phyloP scores from a whole-genome alignment of 2,888 invertebrate species.

The Suillia variegata region DNA sequence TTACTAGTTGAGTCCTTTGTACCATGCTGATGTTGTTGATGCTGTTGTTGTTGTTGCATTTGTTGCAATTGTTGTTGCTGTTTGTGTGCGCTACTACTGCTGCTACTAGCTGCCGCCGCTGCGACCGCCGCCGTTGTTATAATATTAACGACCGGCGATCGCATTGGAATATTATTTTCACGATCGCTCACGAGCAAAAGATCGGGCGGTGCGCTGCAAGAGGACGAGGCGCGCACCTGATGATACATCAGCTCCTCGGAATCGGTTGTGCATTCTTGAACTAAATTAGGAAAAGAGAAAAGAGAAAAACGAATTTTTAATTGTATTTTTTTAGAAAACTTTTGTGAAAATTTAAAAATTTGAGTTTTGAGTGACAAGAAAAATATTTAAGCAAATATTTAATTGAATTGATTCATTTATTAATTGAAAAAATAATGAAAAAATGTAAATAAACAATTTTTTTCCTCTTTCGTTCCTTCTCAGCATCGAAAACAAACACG shows the following conservation, averaged over 20 bases:
- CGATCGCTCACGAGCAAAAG: slow-evolving; percentile 66
- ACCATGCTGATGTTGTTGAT: slow-evolving; percentile 36
- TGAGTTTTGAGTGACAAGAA: no score
- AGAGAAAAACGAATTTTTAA: slow-evolving; percentile 5
- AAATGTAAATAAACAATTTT: no score
- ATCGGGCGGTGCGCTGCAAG: slow-evolving; percentile 70
- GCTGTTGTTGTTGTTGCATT: slow-evolving; percentile 30
- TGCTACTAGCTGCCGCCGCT: slow-evolving; percentile 22
- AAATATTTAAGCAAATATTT: no score
- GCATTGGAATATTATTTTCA: slow-evolving; percentile 60
- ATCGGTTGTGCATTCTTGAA: slow-evolving; percentile 72
- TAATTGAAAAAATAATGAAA: no score
- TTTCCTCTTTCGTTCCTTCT: no score
- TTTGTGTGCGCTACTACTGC: slow-evolving; percentile 33
- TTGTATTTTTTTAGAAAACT: no score
- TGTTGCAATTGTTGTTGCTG: slow-evolving; percentile 30
- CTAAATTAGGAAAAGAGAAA: slow-evolving; percentile 62
- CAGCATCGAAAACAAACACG: no score
- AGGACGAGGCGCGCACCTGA: slow-evolving; percentile 66
- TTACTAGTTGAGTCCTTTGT: slow-evolving; percentile 39
- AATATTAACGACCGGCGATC: slow-evolving; percentile 56
- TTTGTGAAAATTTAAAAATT: no score
- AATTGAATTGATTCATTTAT: no score
- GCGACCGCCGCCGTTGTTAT: slow-evolving; percentile 48
- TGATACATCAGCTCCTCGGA: slow-evolving; percentile 72